These are phyloP conservation scores for Atherix ibis DNA, from an alignment of 2,888 invertebrate species.

Conservation along the genomic window DNA sequence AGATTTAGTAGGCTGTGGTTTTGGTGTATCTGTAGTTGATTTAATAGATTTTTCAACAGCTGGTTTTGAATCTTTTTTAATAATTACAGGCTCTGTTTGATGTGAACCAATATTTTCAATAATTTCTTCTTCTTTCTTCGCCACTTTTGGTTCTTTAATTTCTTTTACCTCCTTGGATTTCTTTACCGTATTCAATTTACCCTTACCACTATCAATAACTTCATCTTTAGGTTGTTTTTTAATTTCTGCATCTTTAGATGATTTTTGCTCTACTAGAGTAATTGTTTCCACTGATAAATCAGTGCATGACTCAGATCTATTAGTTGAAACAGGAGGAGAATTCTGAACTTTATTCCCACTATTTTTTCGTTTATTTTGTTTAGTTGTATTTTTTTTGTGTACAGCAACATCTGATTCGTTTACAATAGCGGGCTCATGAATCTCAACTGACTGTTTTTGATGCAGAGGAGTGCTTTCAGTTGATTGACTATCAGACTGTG, in stretches of 20 bases:
- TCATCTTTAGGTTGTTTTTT: conserved; percentile 21
- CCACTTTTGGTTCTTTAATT: conserved; percentile 1
- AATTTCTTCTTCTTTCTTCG: conserved; percentile 17
- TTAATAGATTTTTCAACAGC: conserved; percentile 3
- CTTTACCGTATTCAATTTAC: conserved; percentile 22
- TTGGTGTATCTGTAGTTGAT: conserved; percentile 22
- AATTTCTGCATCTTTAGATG: conserved; percentile 60
- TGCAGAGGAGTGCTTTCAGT: conserved; percentile 9
- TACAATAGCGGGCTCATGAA: conserved; percentile 26
- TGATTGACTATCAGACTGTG: conserved; percentile 10
- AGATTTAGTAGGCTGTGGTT: conserved; percentile 15
- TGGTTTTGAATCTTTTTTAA: conserved; percentile 2
- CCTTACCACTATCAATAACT: conserved; percentile 24
- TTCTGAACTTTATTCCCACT: conserved; percentile 22
- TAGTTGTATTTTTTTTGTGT: conserved; percentile 10
- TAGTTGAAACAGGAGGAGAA: conserved; percentile 20
- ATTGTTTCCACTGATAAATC: conserved; percentile 27
- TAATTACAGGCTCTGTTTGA: background rate
- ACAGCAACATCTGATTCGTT: conserved; percentile 11
- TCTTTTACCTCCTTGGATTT: conserved; percentile 9
- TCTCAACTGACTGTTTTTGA: conserved; percentile 24
- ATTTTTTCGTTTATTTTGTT: conserved; percentile 13
- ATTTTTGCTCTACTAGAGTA: conserved; percentile 64
- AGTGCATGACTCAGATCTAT: no score
- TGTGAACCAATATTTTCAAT: conserved; percentile 1